Evolutionary conservation across 2,113 vertebrate species (phyloP).

Genomic region (Campylomormyrus numenius): DNA sequence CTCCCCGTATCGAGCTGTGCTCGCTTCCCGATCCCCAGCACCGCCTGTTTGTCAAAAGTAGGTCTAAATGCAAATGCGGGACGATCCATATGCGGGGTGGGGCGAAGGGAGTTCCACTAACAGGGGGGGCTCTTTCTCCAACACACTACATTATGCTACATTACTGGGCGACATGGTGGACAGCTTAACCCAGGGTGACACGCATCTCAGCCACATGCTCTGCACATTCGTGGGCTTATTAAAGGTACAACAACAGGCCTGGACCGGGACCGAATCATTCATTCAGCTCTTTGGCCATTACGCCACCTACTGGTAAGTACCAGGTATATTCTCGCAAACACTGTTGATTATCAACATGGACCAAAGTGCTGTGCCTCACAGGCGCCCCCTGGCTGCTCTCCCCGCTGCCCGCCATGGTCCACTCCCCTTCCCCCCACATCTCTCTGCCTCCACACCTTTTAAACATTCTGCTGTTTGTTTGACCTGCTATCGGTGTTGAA

Average conservation of each 20-base stretch:
- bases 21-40: background rate
- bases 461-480: background rate
- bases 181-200: background rate
- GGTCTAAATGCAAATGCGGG: conserved; percentile 15
- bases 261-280: background rate
- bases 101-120: too few species aligned
- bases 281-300: background rate
- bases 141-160: background rate
- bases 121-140: background rate
- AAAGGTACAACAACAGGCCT: background rate
- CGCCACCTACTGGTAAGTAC: background rate
- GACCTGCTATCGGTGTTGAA: background rate
- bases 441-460: background rate
- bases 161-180: background rate
- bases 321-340: background rate
- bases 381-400: background rate
- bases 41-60: background rate
- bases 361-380: background rate
- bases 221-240: background rate
- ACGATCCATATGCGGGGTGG: background rate
- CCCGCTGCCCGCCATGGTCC: background rate
- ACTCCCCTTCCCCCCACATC: too few species aligned
- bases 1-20: background rate
- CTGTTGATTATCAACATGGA: background rate
- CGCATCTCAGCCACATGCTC: background rate